Percentiles rank a stretch among this genome's conserved stretches.
These are phyloP conservation scores for Ferrisia virgata DNA, from an alignment of 2,888 invertebrate species.

Conservation along the genomic window DNA sequence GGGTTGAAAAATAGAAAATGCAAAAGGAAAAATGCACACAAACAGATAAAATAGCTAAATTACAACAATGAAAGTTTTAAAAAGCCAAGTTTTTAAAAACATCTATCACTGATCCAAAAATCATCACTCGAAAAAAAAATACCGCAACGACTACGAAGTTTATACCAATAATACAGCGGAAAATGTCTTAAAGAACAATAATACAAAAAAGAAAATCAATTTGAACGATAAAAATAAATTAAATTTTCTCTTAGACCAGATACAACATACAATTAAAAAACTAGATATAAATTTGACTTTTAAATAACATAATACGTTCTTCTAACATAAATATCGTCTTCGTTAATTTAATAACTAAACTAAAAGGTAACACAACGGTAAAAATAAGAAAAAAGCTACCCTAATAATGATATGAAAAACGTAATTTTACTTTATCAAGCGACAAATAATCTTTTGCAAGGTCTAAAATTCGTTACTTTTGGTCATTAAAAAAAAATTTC, in stretches of 20 bases:
- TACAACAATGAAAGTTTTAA: too few species aligned
- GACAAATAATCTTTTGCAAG: background rate
- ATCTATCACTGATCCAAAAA: too few species aligned
- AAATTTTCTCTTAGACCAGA: too few species aligned
- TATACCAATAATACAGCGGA: too few species aligned
- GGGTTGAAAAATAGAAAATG: background rate
- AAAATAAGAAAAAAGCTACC: background rate
- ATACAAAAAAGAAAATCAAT: too few species aligned
- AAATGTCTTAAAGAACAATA: too few species aligned
- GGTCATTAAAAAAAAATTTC: slow-evolving; percentile 28
- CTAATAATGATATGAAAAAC: background rate
- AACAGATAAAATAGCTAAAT: too few species aligned
- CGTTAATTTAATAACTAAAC: background rate
- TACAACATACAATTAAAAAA: background rate
- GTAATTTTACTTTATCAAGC: background rate
- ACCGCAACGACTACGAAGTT: too few species aligned
- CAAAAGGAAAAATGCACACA: background rate
- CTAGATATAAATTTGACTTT: background rate
- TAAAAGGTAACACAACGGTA: slow-evolving; percentile 2
- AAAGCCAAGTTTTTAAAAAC: too few species aligned
- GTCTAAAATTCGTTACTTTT: background rate
- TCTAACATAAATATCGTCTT: background rate
- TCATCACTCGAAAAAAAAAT: too few species aligned
- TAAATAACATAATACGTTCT: background rate
- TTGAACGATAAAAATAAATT: too few species aligned